A percentile compares a stretch with the other conserved stretches of the same genome.
phyloP scores from a whole-genome alignment of 2,797 vertebrate genomes.

The Siniperca undulata region DNA sequence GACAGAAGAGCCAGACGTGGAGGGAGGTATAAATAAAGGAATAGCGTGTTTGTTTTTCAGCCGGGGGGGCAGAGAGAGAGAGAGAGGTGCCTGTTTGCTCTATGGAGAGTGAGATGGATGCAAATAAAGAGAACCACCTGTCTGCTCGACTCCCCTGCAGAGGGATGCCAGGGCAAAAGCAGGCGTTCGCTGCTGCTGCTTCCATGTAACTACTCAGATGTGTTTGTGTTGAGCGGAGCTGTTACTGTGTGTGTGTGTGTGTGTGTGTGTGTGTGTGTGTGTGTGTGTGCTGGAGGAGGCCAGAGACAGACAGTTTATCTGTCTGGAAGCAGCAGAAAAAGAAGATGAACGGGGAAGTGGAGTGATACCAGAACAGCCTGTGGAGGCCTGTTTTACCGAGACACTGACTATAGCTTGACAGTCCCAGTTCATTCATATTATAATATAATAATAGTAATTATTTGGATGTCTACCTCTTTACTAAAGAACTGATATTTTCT shows the following conservation, averaged over 20 bases:
- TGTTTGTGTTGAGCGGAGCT: constrained; percentile 55
- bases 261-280: constrained; percentile 4
- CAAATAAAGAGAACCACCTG: constrained; percentile 68
- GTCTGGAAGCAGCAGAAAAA: constrained; percentile 31
- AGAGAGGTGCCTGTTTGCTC: constrained; percentile 57
- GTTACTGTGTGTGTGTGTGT: background rate
- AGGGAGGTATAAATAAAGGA: constrained; percentile 72
- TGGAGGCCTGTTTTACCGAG: constrained; percentile 9
- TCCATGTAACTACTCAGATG: constrained; percentile 30
- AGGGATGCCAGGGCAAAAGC: constrained; percentile 45
- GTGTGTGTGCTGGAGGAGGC: constrained; percentile 13
- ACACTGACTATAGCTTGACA: background rate
- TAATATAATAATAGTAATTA: background rate
- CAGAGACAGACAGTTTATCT: constrained; percentile 47
- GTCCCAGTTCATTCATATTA: background rate
- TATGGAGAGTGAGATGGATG: constrained; percentile 50
- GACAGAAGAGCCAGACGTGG: constrained; percentile 44
- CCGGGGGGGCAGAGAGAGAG: background rate
- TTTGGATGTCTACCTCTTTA: background rate
- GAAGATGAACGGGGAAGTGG: background rate
- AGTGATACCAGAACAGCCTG: constrained; percentile 9
- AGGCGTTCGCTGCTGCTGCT: constrained; percentile 13
- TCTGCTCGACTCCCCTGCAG: constrained; percentile 33
- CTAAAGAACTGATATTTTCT: background rate
- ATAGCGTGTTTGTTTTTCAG: constrained; percentile 63